phyloP scores from a whole-genome alignment of 2,113 vertebrate species.

The Theropithecus gelada region DNA sequence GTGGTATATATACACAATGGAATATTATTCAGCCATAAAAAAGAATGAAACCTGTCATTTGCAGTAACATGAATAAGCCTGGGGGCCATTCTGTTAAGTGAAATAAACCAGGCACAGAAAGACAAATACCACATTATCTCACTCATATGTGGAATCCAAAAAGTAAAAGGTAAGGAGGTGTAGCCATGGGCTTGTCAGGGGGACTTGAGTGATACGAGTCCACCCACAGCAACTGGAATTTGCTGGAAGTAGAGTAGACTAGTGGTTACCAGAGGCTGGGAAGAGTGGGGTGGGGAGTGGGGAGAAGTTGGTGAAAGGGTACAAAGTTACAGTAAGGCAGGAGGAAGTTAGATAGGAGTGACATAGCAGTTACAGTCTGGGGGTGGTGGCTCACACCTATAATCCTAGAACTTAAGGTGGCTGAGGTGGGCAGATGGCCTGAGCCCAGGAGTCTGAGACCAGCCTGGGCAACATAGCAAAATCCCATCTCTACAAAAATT shows the following conservation, averaged over 20 bases:
- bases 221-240: slow-evolving; percentile 64
- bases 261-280: background rate
- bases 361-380: no score
- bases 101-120: background rate
- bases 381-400: no score
- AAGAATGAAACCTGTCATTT: background rate
- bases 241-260: background rate
- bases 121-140: background rate
- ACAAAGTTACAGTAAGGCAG: background rate
- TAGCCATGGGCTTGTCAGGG: slow-evolving; percentile 15
- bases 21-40: background rate
- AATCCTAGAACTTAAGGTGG: no score
- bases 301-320: background rate
- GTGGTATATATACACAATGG: background rate
- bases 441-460: no score
- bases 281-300: background rate
- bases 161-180: slow-evolving; percentile 45
- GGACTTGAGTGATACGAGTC: slow-evolving; percentile 57
- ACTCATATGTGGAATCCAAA: background rate
- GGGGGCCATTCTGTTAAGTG: background rate
- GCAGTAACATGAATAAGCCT: background rate
- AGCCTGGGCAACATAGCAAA: no score
- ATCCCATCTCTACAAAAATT: no score
- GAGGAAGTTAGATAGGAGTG: background rate
- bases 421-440: no score